Base-by-base conservation (phyloP, 35 echinoderm and acorn worm species). In the Eucidaris tribuloides region DNA sequence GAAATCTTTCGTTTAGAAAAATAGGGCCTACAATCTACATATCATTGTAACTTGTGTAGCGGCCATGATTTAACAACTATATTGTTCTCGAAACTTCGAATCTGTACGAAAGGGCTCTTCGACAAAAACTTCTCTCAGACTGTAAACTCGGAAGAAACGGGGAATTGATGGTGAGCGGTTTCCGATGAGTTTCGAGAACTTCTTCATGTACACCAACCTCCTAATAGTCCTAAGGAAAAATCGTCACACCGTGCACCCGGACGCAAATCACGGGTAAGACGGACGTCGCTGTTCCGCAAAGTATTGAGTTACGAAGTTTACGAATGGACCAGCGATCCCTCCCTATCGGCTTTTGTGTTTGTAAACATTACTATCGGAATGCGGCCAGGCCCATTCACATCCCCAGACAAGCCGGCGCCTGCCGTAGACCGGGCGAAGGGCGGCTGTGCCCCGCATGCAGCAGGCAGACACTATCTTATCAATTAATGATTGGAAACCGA, bases 281-380 rank as follows among this genome's bases (percentile, higher is more conserved):
- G 48, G 48, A n/a, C 9, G n/a, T 52, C 48, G 48, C 9, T n/a
- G n/a, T 9, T n/a, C n/a, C 9, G 48, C 9, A 52, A 9, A 52
- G 48, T 9, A 52, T 11, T n/a, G n/a, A 74, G 68, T 74, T 74
- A 42, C 22, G 34, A 41, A 38, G 68, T 74, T 74, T 38, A 74
- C 68, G 68, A 74, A 74, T 38, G 41, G 68, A 36, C 9, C 44
- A 74, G 41, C 68, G 34, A 74, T 74, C 68, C 68, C 35, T 41
- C 33, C 68, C 68, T 38, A 74, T 74, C 68, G 68, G 68, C 68
- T 74, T 74, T 74, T 74, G 68, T 74, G 68, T 74, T 74, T 74
- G 68, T 74, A 74, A 74, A 74, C 68, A 74, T 44, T 38, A 74
- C 68, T 74, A 74, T 74, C 68, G 68, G 68, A 74, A 74, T 74